phyloP scores from a whole-genome alignment of 2,888 invertebrate genomes.

The Osmoderma eremita region DNA sequence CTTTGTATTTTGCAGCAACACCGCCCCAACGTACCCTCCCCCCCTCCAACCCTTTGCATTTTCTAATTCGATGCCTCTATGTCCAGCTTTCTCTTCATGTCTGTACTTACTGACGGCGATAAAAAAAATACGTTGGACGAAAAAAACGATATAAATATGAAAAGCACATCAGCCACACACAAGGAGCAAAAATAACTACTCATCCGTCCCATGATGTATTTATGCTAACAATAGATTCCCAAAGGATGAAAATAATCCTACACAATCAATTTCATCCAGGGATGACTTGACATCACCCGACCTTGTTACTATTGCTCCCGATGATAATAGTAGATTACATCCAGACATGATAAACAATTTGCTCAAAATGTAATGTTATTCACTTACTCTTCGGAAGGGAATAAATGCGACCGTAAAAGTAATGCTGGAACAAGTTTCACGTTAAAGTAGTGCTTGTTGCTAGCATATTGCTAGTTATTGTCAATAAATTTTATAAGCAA shows the following conservation, averaged over 20 bases:
- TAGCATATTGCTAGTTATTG: slow-evolving; percentile 52
- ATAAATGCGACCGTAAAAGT: slow-evolving; percentile 14
- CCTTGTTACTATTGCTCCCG: too few relatives aligned
- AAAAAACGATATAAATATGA: slow-evolving; percentile 18
- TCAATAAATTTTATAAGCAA: slow-evolving; percentile 58
- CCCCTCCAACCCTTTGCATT: slow-evolving; percentile 46
- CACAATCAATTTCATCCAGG: too few relatives aligned
- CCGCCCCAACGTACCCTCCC: not conserved
- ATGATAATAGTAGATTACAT: not conserved
- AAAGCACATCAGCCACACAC: slow-evolving; percentile 1
- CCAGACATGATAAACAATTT: slow-evolving; percentile 11
- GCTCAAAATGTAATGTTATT: slow-evolving; percentile 17
- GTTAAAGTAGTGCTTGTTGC: slow-evolving; percentile 27
- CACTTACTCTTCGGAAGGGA: slow-evolving; percentile 6
- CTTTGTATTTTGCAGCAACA: slow-evolving; percentile 45
- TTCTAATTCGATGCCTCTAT: slow-evolving; percentile 55
- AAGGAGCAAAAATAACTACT: slow-evolving; percentile 6
- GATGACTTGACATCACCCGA: too few relatives aligned
- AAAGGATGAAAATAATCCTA: slow-evolving; percentile 5
- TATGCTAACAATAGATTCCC: too few relatives aligned
- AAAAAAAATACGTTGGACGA: slow-evolving; percentile 5
- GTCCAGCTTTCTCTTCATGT: slow-evolving; percentile 18
- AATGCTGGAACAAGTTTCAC: slow-evolving; percentile 11
- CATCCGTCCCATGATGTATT: too few relatives aligned
- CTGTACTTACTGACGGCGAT: slow-evolving; percentile 1